Base-by-base conservation (phyloP, 2,113 vertebrate genomes). In the Pholis gunnellus region DNA sequence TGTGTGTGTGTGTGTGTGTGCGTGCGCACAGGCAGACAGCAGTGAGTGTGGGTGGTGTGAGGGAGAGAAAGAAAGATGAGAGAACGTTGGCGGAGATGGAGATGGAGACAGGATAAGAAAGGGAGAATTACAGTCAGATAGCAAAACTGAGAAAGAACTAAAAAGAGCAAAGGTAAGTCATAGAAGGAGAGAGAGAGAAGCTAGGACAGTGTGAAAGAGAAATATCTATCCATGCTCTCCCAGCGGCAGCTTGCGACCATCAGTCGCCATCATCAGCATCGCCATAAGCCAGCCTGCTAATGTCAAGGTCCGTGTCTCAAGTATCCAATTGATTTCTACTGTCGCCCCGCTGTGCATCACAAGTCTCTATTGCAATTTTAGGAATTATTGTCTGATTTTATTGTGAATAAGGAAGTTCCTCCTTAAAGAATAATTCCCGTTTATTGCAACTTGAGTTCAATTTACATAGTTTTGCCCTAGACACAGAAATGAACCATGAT, bases 131-230 rank as follows among this genome's bases (percentile, higher is more conserved):
- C 5, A 36, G 20, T 44, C 25, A 6, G 15, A 77, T 5, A 36
- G 50, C 13, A 27, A 52, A 64, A 83, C 63, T 75, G 29, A 56
- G 14, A 54, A 1, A 73, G 36, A 84, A 71, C 27, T 54, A 72
- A 85, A 85, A 80, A 84, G 83, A 83, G 80, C 80, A 87, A 81
- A 90, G 75, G 84, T 79, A 70, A 87, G 60, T 54, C 66, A 59
- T 2, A 18, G 36, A 65, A 50, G 67, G n/a, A 6, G 27, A 8
- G 57, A 50, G 29, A 42, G 76, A 66, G 18, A 48, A 27, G 9
- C 6, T 15, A 54, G 48, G 59, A 79, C 10, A 10, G 20, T 20
- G 38, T 46, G 65, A 65, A 27, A 27, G 25, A 48, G 40, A 70
- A 66, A 36, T 25, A 82, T n/a, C 27, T 36, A 15, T 65, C 9